Percentiles rank a stretch among this genome's conserved stretches.
Evolutionary conservation across 1,140 invertebrate species (phyloP).

Genomic region (Zeugodacus cucurbitae): DNA sequence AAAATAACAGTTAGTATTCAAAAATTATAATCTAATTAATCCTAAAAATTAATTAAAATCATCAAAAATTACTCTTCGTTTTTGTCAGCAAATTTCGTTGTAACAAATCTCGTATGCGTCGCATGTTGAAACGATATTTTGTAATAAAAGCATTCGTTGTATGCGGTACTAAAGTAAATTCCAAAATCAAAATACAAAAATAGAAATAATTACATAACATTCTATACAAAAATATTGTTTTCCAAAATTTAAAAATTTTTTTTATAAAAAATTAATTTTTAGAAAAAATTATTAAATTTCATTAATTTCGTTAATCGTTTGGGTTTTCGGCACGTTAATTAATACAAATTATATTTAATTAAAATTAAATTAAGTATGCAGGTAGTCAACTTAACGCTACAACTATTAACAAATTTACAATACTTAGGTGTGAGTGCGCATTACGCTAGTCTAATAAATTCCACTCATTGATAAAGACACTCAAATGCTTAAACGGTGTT

Average conservation of each 20-base stretch:
- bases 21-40: neutral
- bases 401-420: slow-evolving; percentile 1
- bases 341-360: neutral
- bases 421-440: neutral
- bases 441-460: neutral
- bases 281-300: neutral
- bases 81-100: slow-evolving; percentile 18
- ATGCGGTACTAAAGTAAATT: neutral
- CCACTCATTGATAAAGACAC: neutral
- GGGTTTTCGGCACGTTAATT: neutral
- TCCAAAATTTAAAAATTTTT: too few species aligned
- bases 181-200: neutral
- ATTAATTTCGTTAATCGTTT: neutral
- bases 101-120: neutral
- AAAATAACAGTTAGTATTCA: too few species aligned
- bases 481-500: neutral
- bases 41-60: neutral
- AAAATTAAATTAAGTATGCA: neutral
- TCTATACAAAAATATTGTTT: too few species aligned
- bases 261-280: neutral
- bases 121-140: slow-evolving; percentile 32
- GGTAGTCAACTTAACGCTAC: neutral
- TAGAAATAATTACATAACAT: neutral
- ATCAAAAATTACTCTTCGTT: neutral
- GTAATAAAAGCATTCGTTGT: slow-evolving; percentile 22